Conservation (phyloP, 2,113 vertebrate species). For the mouse (Mus musculus) region GRCm39 chr2:38935501-38936000, state of each 20-base stretch:
- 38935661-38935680: neutral
- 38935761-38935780: too few relatives aligned
- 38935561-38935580: neutral
- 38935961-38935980: neutral
- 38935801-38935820: too few relatives aligned
- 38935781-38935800: too few relatives aligned
- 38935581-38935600: neutral
- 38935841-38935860: neutral
- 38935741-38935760: too few relatives aligned
- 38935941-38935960: neutral
- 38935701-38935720: too few relatives aligned
- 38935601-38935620: neutral
- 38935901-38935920: neutral
- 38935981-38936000: neutral
- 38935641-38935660: neutral
- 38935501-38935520: neutral
- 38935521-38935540: neutral
- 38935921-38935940: neutral
- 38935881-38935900: neutral
- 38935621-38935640: neutral
- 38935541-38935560: neutral
- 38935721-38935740: too few relatives aligned
- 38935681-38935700: too few relatives aligned
- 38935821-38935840: neutral
- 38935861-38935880: neutral